Conservation (phyloP, 2,797 vertebrate genomes). For the Sebastolobus altivelis region DNA sequence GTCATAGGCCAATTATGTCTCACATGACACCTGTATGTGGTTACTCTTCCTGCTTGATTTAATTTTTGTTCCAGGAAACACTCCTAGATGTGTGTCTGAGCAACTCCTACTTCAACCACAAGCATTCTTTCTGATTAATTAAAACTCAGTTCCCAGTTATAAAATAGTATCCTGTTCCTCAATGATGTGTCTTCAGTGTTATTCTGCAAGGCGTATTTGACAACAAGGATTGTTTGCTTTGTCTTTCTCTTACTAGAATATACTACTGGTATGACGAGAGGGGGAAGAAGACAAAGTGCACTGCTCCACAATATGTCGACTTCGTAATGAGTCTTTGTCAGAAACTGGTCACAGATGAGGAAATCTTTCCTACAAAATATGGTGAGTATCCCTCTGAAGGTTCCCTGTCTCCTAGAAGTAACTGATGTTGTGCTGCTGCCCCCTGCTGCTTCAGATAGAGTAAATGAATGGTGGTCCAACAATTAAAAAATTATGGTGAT, state of each 20-base stretch:
- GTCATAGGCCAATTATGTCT: neutral
- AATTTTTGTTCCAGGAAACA: slow-evolving; percentile 20
- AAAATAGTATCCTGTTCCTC: neutral
- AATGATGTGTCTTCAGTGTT: neutral
- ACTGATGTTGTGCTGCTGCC: slow-evolving; percentile 39
- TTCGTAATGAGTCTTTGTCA: slow-evolving; percentile 99
- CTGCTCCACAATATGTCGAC: slow-evolving; percentile 98
- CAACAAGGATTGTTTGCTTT: neutral
- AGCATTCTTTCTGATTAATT: slow-evolving; percentile 18
- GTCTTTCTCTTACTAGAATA: slow-evolving; percentile 85
- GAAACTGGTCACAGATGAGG: slow-evolving; percentile 98
- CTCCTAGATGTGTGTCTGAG: neutral
- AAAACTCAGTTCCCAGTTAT: neutral
- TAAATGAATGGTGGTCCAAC: neutral
- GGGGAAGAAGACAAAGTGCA: slow-evolving; percentile 99
- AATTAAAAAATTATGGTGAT: neutral
- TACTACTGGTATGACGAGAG: slow-evolving; percentile 99
- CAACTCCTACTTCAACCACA: neutral
- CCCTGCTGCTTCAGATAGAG: slow-evolving; percentile 56
- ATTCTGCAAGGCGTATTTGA: neutral
- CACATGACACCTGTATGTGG: neutral
- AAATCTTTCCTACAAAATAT: slow-evolving; percentile 98
- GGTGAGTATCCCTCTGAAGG: slow-evolving; percentile 83
- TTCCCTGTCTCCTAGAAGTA: neutral
- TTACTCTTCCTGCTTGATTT: neutral